phyloP scores from a whole-genome alignment of 2,113 vertebrate genomes.

The Anoplopoma fimbria region DNA sequence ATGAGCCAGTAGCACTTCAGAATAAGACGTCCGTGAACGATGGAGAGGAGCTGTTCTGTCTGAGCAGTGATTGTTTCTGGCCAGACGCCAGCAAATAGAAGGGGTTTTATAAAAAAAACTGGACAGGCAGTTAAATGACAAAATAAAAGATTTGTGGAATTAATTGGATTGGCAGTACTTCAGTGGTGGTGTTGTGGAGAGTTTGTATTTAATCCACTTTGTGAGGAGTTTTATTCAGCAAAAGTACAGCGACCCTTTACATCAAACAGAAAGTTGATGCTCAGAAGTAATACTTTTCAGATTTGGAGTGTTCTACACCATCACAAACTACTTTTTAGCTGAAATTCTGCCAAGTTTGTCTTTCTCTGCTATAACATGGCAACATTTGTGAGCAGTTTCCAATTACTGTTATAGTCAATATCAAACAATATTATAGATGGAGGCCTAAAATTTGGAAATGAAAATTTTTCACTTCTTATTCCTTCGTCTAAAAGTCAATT shows the following conservation, averaged over 20 bases:
- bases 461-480: too few species aligned
- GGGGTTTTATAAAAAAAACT: slow-evolving; percentile 40
- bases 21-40: slow-evolving; percentile 1
- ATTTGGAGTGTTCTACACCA: background rate
- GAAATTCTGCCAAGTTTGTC: background rate
- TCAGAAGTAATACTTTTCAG: slow-evolving; percentile 2
- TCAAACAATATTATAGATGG: background rate
- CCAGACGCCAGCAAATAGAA: slow-evolving; percentile 29
- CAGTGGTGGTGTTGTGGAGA: slow-evolving; percentile 16
- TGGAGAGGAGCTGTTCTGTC: slow-evolving; percentile 20
- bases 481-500: too few species aligned
- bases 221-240: slow-evolving; percentile 25
- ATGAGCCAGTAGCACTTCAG: slow-evolving; percentile 6
- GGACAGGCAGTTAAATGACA: slow-evolving; percentile 34
- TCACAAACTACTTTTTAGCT: background rate
- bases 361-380: too few species aligned
- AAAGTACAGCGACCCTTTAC: background rate
- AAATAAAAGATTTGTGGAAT: slow-evolving; percentile 55
- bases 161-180: slow-evolving; percentile 69
- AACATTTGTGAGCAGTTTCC: background rate
- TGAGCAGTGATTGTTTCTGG: slow-evolving; percentile 44
- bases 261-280: slow-evolving; percentile 24
- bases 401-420: background rate
- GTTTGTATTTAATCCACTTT: slow-evolving; percentile 25
- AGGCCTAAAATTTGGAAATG: background rate